Percentiles rank a stretch among this genome's conserved stretches.
These are phyloP conservation scores for Perodicticus potto DNA, from an alignment of 2,797 vertebrate species.

Conservation along the genomic window DNA sequence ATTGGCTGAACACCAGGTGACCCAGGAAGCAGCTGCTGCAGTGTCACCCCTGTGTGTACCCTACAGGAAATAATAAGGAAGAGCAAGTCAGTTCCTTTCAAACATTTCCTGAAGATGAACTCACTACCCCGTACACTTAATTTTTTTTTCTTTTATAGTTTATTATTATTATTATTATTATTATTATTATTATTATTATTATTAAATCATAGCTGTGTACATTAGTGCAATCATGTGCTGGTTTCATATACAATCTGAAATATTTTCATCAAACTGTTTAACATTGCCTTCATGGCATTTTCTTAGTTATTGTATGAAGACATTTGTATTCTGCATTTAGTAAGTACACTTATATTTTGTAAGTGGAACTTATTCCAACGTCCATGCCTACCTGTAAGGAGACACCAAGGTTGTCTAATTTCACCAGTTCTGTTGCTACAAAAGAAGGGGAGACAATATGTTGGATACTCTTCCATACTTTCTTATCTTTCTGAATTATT, in stretches of 20 bases:
- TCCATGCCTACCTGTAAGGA: background rate
- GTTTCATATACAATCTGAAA: too few species aligned
- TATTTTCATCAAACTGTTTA: too few species aligned
- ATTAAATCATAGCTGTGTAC: too few species aligned
- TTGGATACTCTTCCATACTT: background rate
- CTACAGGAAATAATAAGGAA: background rate
- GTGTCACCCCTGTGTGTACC: background rate
- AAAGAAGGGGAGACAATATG: background rate
- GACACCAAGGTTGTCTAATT: background rate
- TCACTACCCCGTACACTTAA: background rate
- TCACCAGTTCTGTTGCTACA: background rate
- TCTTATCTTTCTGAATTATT: background rate
- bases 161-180: too few species aligned
- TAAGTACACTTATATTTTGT: background rate
- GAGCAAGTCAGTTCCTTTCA: background rate
- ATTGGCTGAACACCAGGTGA: background rate
- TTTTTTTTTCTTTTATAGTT: too few species aligned
- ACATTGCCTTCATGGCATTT: too few species aligned
- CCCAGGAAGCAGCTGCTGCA: background rate
- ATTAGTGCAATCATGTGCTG: too few species aligned
- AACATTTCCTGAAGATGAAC: background rate
- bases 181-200: too few species aligned
- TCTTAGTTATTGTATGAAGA: too few species aligned
- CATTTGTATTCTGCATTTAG: too few species aligned
- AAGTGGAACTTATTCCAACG: background rate